Conservation (phyloP, 1,140 invertebrate genomes). For the Meloidogyne exigua region DNA sequence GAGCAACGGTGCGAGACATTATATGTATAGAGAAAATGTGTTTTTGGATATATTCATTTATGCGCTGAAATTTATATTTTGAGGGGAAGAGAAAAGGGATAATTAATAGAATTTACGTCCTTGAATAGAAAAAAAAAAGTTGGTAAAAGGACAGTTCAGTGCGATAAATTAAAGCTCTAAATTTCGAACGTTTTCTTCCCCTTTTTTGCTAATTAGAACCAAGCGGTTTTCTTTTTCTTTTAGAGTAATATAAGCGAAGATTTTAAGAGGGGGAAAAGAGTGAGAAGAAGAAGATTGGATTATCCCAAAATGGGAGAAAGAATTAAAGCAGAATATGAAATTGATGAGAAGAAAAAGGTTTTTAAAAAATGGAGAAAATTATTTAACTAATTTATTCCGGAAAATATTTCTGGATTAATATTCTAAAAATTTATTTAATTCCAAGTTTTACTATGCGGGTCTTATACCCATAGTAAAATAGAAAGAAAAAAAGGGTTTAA, state of each 20-base stretch:
- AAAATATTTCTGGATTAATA: too few relatives aligned
- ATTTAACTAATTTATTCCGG: too few relatives aligned
- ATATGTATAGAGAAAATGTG: background rate
- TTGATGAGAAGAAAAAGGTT: background rate
- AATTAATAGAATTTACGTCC: background rate
- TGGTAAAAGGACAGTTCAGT: background rate
- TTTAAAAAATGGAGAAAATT: too few relatives aligned
- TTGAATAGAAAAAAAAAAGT: background rate
- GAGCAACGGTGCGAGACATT: background rate
- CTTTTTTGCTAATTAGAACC: too few relatives aligned
- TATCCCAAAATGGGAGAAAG: background rate
- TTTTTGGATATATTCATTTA: conserved; percentile 1
- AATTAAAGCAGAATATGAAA: background rate
- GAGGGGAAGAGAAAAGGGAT: background rate
- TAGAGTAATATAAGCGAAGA: too few relatives aligned
- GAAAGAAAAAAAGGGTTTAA: too few relatives aligned
- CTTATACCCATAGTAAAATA: too few relatives aligned
- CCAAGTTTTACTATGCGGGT: too few relatives aligned
- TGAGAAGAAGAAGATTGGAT: background rate
- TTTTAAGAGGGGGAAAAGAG: background rate
- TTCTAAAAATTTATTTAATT: too few relatives aligned
- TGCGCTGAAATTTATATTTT: background rate
- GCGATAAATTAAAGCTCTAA: background rate
- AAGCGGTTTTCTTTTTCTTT: too few relatives aligned
- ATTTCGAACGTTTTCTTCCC: too few relatives aligned